These are phyloP conservation scores for Fopius arisanus DNA, from an alignment of 1,140 invertebrate species.

Conservation along the genomic window DNA sequence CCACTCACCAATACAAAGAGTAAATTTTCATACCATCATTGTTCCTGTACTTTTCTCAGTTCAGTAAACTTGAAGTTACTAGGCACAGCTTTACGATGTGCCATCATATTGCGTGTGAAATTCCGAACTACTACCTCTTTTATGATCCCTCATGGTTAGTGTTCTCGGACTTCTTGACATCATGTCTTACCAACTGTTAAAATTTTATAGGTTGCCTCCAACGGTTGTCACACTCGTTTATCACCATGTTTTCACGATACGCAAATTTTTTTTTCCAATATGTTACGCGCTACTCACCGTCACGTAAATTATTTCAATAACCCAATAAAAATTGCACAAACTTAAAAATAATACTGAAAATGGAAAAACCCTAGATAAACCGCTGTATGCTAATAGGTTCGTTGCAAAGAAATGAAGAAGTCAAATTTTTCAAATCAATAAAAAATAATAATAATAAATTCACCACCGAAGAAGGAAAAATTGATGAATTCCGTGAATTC, in stretches of 20 bases:
- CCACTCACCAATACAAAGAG: background rate
- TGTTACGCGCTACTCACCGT: too few species aligned
- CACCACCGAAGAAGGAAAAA: too few species aligned
- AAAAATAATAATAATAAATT: too few species aligned
- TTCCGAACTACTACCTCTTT: conserved; percentile 22
- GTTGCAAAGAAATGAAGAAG: too few species aligned
- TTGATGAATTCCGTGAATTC: too few species aligned
- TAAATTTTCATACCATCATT: background rate
- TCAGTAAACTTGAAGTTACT: background rate
- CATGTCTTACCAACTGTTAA: conserved; percentile 2
- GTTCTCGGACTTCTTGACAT: conserved; percentile 17
- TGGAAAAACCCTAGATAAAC: too few species aligned
- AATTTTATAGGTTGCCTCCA: background rate
- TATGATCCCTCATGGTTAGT: conserved; percentile 5
- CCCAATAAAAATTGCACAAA: too few species aligned
- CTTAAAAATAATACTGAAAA: too few species aligned
- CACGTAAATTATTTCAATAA: too few species aligned
- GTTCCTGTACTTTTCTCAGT: background rate
- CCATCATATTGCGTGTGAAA: conserved; percentile 31
- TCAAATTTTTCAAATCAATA: too few species aligned
- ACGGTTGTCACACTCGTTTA: background rate
- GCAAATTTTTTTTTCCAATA: background rate
- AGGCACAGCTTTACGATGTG: conserved; percentile 21
- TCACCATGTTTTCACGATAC: background rate
- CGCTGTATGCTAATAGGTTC: too few species aligned